Conservation (phyloP, 2,797 vertebrate species). For the Aeoliscus strigatus region DNA sequence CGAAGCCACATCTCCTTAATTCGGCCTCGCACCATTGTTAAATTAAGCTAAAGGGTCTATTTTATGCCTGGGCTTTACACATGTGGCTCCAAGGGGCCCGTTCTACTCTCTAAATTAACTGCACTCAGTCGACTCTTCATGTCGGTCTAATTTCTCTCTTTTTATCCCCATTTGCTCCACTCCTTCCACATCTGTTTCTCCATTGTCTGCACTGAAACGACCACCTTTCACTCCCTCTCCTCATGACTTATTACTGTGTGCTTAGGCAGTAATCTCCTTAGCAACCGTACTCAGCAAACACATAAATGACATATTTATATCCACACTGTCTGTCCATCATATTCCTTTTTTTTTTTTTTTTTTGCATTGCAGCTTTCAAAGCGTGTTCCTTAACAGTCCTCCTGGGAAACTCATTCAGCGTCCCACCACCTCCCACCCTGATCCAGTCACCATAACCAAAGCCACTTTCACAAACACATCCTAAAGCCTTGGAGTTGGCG, state of each 20-base stretch:
- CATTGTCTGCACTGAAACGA: no score
- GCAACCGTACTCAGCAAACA: slow-evolving; percentile 55
- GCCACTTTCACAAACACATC: slow-evolving; percentile 49
- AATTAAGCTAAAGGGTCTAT: slow-evolving; percentile 34
- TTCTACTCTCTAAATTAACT: slow-evolving; percentile 26
- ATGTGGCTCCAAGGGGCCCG: slow-evolving; percentile 14
- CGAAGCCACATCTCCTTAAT: slow-evolving; percentile 55
- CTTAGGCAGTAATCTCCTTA: slow-evolving; percentile 47
- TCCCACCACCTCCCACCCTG: slow-evolving; percentile 40
- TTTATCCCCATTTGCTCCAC: slow-evolving; percentile 2
- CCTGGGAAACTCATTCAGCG: slow-evolving; percentile 47
- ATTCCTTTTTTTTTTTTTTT: slow-evolving; percentile 13
- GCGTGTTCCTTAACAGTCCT: slow-evolving; percentile 30
- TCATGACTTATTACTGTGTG: slow-evolving; percentile 34
- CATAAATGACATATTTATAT: slow-evolving; percentile 17
- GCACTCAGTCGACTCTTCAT: slow-evolving; percentile 24
- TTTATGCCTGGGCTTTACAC: slow-evolving; percentile 30
- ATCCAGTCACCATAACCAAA: slow-evolving; percentile 47
- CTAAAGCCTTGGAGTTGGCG: slow-evolving; percentile 7
- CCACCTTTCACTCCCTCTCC: slow-evolving; percentile 29
- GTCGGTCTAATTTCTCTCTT: slow-evolving; percentile 25
- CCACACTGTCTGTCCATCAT: slow-evolving; percentile 5
- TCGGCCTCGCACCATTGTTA: slow-evolving; percentile 46
- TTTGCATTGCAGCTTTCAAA: slow-evolving; percentile 36
- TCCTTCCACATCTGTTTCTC: slow-evolving; percentile 31